phyloP scores from a whole-genome alignment of 2,888 invertebrate genomes.

The Rhagium mordax region DNA sequence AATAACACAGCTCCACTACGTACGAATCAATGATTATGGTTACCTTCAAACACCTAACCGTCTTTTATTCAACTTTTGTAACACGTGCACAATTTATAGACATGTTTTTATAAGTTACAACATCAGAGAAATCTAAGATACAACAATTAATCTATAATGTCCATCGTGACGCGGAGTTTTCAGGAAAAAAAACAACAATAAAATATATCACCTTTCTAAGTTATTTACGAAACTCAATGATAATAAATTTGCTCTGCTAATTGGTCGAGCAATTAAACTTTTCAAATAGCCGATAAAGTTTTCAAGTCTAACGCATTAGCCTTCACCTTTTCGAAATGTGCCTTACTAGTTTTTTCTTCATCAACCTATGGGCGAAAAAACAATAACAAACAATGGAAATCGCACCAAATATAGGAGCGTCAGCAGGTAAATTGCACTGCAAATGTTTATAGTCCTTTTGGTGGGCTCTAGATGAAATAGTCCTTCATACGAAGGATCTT shows the following conservation, averaged over 20 bases:
- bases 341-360: background rate
- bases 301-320: background rate
- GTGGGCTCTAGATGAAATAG: too few species aligned
- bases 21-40: conserved; percentile 31
- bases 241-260: conserved; percentile 12
- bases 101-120: conserved; percentile 36
- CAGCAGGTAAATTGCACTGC: too few species aligned
- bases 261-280: conserved; percentile 14
- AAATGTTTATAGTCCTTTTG: too few species aligned
- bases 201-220: conserved; percentile 15
- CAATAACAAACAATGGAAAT: too few species aligned
- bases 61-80: conserved; percentile 21
- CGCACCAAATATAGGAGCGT: too few species aligned
- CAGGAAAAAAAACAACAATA: conserved; percentile 18
- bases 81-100: conserved; percentile 38
- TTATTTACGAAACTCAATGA: conserved; percentile 17
- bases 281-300: conserved; percentile 1
- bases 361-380: background rate
- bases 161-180: conserved; percentile 18
- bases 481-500: too few species aligned
- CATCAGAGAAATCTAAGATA: conserved; percentile 33
- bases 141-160: conserved; percentile 29
- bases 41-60: conserved; percentile 28
- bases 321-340: conserved; percentile 13
- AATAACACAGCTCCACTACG: conserved; percentile 15